Evolutionary conservation across 2,888 invertebrate genomes (phyloP).

Genomic region (Lasioglossum villosulum): DNA sequence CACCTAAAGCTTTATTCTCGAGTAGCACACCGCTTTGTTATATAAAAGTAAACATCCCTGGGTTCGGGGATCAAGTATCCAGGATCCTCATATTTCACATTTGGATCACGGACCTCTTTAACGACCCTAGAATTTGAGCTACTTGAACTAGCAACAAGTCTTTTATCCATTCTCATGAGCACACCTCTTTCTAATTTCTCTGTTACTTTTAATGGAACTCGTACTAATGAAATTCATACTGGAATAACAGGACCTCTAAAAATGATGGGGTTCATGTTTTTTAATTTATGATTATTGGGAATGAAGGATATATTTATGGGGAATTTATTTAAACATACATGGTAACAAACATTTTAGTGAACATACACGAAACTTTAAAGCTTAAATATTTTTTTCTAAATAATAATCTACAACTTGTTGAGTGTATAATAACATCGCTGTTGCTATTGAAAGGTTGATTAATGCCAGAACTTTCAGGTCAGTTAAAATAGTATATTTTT

Average conservation of each 20-base stretch:
- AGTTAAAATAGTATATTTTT: not conserved
- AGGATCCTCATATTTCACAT: not conserved
- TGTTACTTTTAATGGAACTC: not conserved
- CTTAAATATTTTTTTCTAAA: not conserved
- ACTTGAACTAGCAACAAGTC: not conserved
- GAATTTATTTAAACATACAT: too few species aligned
- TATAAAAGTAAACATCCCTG: constrained; percentile 9
- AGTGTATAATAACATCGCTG: not conserved
- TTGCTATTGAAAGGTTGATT: not conserved
- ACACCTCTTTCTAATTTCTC: not conserved
- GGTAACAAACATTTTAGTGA: too few species aligned
- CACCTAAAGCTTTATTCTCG: constrained; percentile 4
- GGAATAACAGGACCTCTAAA: not conserved
- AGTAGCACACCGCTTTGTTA: not conserved
- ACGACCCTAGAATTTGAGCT: not conserved
- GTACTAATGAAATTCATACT: not conserved
- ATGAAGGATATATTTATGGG: not conserved
- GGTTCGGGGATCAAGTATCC: not conserved
- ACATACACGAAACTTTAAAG: too few species aligned
- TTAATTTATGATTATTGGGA: not conserved
- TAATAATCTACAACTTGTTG: not conserved
- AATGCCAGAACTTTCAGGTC: not conserved
- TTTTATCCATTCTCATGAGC: not conserved
- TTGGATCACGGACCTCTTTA: not conserved
- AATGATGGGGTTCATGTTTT: not conserved